A percentile compares a stretch with the other conserved stretches of the same genome.
Conservation (phyloP, 2,113 vertebrate genomes). For the Etheostoma cragini region DNA sequence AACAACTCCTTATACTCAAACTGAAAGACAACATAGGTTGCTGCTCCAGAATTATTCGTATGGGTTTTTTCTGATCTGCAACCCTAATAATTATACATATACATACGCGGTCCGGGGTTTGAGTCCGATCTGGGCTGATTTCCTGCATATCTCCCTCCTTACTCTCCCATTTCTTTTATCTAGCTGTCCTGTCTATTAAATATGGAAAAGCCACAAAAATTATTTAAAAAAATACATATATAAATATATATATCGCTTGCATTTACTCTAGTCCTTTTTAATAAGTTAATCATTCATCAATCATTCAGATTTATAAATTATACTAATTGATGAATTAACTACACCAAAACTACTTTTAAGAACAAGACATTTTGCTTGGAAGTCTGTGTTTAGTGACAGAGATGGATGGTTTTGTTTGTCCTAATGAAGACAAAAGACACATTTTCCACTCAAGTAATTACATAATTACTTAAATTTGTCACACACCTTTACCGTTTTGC, state of each 20-base stretch:
- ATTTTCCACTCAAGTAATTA: conserved; percentile 10
- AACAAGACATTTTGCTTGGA: not conserved
- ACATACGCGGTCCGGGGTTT: too few relatives aligned
- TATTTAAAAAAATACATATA: too few relatives aligned
- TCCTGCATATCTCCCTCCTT: too few relatives aligned
- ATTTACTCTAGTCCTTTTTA: not conserved
- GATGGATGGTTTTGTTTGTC: not conserved
- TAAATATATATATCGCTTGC: too few relatives aligned
- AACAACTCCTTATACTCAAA: not conserved
- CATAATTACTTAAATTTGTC: not conserved
- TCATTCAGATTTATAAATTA: not conserved
- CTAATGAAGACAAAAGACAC: not conserved
- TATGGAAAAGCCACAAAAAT: too few relatives aligned
- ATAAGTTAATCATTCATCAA: not conserved
- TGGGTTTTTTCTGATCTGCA: too few relatives aligned
- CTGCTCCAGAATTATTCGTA: too few relatives aligned
- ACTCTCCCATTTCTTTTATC: too few relatives aligned
- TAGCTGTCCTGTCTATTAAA: too few relatives aligned
- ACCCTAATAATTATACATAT: not conserved
- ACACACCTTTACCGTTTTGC: not conserved
- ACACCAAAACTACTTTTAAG: not conserved
- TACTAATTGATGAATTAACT: not conserved
- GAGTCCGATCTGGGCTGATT: too few relatives aligned
- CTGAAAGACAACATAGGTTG: not conserved
- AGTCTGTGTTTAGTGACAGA: not conserved